Evolutionary conservation across 2,888 invertebrate genomes (phyloP), one percentile per base, ranked within the genome.

Genomic region (Tachystola acroxantha): DNA sequence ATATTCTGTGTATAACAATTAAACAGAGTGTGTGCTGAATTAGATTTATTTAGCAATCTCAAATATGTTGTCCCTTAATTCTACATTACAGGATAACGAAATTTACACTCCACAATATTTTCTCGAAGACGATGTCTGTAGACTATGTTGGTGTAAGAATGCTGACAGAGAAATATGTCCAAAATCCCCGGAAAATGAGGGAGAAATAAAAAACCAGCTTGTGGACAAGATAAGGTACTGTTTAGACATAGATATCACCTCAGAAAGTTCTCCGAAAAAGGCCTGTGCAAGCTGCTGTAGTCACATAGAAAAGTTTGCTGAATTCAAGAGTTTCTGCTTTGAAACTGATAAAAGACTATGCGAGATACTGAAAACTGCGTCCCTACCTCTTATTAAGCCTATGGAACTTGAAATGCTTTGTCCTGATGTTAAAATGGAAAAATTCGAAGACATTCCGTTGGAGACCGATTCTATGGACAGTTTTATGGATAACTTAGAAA

Each of bases 71-170:
- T 26, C 34, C 10, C 5, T 26, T n/a, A 7, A 26, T 34, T 1
- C 1, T 16, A 2, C 7, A 20, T 33, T 46, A 10, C 34, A 53
- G 2, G 43, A 68, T 11, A 55, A 48, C 43, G 58, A 65, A 37
- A 7, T 50, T 3, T 79, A 68, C 43, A 69, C 53, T 3, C 67
- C 60, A 32, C 72, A 82, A 40, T 84, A 79, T 46, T 80, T 84
- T 41, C 50, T 63, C 27, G 63, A 72, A 49, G 55, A 62, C 6
- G 63, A 78, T 32, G 61, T 82, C 0, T 85, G 85, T 37, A 57
- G 82, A 43, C 46, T 84, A 5, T 85, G 85, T 44, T 82, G 79
- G 78, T 55, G 48, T 22, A 61, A 47, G 43, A 60, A 74, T 34
- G 71, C 68, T 1, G 46, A 48, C 6, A 57, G 34, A 16, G 65